Percentiles rank a stretch among this genome's conserved stretches.
Evolutionary conservation across 1,140 invertebrate species (phyloP).

Genomic region (Plutomurus gul): DNA sequence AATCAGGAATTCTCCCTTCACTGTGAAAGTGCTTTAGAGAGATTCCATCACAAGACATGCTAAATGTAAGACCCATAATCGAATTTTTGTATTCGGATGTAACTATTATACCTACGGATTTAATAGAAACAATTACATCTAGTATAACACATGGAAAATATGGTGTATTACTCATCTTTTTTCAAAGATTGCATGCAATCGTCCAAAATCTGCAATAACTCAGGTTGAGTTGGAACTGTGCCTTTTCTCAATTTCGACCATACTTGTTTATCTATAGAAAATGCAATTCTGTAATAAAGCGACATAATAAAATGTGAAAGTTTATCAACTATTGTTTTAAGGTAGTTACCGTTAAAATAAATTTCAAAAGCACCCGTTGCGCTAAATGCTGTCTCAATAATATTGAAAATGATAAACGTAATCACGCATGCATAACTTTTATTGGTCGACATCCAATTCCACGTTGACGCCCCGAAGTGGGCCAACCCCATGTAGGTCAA

Average conservation of each 20-base stretch:
- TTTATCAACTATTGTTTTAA: neutral
- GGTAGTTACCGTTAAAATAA: neutral
- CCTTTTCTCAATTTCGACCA: neutral
- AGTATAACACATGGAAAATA: no score
- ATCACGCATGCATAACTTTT: neutral
- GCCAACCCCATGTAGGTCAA: neutral
- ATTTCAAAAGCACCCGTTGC: neutral
- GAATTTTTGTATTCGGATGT: no score
- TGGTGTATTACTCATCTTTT: neutral
- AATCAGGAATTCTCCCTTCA: neutral
- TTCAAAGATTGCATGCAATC: neutral
- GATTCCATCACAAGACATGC: neutral
- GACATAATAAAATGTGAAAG: neutral
- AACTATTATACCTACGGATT: no score
- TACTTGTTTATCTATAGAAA: neutral
- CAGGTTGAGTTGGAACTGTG: neutral
- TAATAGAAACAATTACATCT: no score
- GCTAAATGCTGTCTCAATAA: neutral
- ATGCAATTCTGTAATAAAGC: no score
- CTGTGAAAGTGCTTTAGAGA: neutral
- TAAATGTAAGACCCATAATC: neutral
- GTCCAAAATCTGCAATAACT: neutral
- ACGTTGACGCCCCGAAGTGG: neutral
- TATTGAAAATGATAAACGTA: neutral
- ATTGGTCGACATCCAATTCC: neutral